These are phyloP conservation scores for Bombus balteatus DNA, from an alignment of 1,140 invertebrate genomes.

Conservation along the genomic window DNA sequence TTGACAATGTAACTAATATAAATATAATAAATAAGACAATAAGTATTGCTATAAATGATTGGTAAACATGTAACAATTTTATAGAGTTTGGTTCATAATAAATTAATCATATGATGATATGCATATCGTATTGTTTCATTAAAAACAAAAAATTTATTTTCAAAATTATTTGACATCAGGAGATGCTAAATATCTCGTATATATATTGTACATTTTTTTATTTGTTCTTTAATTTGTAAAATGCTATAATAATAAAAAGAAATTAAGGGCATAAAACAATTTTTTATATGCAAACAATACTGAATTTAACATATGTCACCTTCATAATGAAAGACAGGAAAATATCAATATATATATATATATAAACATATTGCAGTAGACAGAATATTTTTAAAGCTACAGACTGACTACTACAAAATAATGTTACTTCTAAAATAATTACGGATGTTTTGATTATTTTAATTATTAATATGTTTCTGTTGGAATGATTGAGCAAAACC, in stretches of 20 bases:
- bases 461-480: neutral
- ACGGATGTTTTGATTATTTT: neutral
- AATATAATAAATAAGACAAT: constrained; percentile 36
- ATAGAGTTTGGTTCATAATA: neutral
- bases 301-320: neutral
- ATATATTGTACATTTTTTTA: constrained; percentile 58
- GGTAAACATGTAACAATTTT: neutral
- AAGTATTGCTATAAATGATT: constrained; percentile 1
- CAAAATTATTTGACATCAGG: constrained; percentile 34
- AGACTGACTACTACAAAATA: constrained; percentile 25
- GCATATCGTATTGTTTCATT: neutral
- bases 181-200: constrained; percentile 57
- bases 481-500: neutral
- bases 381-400: neutral
- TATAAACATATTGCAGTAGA: neutral
- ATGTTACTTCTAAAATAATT: constrained; percentile 1
- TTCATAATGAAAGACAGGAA: constrained; percentile 6
- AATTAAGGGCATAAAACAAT: constrained; percentile 37
- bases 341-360: constrained; percentile 1
- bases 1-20: neutral
- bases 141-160: neutral
- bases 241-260: constrained; percentile 34
- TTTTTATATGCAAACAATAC: constrained; percentile 7
- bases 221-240: constrained; percentile 58
- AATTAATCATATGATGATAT: neutral